Conservation (phyloP, 1,140 invertebrate species). For the Subanguina moxae region DNA sequence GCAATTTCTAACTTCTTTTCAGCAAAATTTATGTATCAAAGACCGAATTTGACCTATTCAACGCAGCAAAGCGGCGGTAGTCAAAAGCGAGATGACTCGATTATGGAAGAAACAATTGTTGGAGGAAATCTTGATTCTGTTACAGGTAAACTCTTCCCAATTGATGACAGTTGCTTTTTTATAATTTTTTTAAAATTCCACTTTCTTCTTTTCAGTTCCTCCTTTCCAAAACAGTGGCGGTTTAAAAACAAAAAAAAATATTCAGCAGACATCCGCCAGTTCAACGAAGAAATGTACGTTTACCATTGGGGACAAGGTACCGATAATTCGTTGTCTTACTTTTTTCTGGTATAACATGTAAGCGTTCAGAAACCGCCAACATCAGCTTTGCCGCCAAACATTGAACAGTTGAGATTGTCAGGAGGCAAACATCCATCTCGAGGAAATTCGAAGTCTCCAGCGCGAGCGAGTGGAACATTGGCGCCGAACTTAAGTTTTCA, state of each 20-base stretch:
- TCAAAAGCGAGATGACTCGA: conserved; percentile 15
- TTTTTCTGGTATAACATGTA: no score
- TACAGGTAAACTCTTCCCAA: conserved; percentile 7
- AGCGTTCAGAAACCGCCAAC: conserved; percentile 8
- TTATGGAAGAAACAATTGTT: conserved; percentile 2
- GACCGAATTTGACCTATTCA: neutral
- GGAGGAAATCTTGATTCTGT: conserved; percentile 3
- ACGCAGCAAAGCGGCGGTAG: neutral
- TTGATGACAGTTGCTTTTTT: neutral
- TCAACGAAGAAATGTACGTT: conserved; percentile 7
- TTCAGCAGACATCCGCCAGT: neutral
- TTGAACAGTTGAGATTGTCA: conserved; percentile 31
- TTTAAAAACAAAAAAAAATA: conserved; percentile 21
- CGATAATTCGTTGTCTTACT: conserved; percentile 7
- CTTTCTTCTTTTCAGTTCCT: neutral
- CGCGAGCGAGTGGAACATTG: conserved; percentile 8
- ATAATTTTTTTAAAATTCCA: conserved; percentile 9
- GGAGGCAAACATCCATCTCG: conserved; percentile 20
- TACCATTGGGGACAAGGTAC: conserved; percentile 1
- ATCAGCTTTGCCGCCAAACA: conserved; percentile 17
- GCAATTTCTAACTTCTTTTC: conserved; percentile 5
- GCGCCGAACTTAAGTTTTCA: conserved; percentile 28
- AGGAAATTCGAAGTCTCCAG: conserved; percentile 41
- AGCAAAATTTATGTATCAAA: conserved; percentile 24
- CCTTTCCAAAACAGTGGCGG: neutral